phyloP scores from a whole-genome alignment of 2,888 invertebrate genomes.

The Spodoptera littoralis region DNA sequence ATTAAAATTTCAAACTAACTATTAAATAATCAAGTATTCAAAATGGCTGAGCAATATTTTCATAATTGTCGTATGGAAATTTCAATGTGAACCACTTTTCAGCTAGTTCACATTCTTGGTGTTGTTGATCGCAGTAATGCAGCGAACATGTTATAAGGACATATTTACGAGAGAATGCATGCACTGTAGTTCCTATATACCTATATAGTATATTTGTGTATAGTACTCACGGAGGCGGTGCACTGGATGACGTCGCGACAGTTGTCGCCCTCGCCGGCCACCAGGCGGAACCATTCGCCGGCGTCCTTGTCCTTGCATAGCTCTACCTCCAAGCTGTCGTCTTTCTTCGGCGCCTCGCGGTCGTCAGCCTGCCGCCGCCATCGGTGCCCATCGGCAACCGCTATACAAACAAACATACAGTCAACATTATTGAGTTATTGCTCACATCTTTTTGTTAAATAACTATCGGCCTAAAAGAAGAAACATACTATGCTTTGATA shows the following conservation, averaged over 20 bases:
- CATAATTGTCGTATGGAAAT: slow-evolving; percentile 31
- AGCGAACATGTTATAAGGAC: slow-evolving; percentile 25
- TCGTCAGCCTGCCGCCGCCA: slow-evolving; percentile 92
- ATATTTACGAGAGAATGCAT: slow-evolving; percentile 54
- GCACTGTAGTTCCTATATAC: slow-evolving; percentile 55
- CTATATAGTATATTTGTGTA: background rate
- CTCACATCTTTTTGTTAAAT: background rate
- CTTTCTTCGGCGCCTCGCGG: slow-evolving; percentile 90
- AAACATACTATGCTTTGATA: background rate
- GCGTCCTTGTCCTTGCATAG: slow-evolving; percentile 98
- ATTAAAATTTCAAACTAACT: slow-evolving; percentile 36
- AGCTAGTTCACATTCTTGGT: slow-evolving; percentile 41
- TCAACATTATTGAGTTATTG: slow-evolving; percentile 18
- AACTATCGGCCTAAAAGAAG: background rate
- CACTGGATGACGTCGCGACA: slow-evolving; percentile 98
- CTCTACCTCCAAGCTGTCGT: slow-evolving; percentile 96
- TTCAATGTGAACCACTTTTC: slow-evolving; percentile 51
- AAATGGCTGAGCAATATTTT: slow-evolving; percentile 39
- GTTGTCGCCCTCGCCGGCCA: slow-evolving; percentile 96
- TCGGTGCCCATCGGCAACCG: slow-evolving; percentile 86
- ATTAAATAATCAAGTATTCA: slow-evolving; percentile 42
- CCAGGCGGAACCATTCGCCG: slow-evolving; percentile 97
- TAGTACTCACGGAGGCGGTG: slow-evolving; percentile 94
- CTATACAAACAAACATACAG: slow-evolving; percentile 63
- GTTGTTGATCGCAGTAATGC: slow-evolving; percentile 14